These are phyloP conservation scores for Larimichthys crocea DNA, from an alignment of 2,113 vertebrate species.

Conservation along the genomic window DNA sequence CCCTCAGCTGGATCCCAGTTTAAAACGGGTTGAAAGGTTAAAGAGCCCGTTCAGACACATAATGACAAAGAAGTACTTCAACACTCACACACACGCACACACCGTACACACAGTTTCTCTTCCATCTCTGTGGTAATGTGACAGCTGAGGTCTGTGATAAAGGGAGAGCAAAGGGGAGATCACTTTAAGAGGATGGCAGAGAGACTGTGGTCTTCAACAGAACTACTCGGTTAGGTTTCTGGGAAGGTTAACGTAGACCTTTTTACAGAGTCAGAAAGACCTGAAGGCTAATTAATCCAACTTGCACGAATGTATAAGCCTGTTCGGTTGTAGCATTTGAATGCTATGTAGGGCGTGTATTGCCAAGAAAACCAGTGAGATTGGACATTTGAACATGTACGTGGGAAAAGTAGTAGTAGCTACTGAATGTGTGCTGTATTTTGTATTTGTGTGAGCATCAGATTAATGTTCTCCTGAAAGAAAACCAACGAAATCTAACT, in stretches of 20 bases:
- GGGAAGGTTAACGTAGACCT: no score
- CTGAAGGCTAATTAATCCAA: no score
- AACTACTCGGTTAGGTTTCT: no score
- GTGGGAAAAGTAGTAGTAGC: neutral
- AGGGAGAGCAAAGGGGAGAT: constrained; percentile 23
- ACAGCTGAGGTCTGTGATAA: constrained; percentile 52
- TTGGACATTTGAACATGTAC: neutral
- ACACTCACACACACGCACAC: constrained; percentile 9
- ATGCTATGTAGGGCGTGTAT: no score
- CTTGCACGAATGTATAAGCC: no score
- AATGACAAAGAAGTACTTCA: constrained; percentile 34
- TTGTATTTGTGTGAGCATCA: neutral
- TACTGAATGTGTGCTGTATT: neutral
- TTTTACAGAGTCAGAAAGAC: no score
- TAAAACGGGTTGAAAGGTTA: constrained; percentile 34
- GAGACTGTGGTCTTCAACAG: neutral
- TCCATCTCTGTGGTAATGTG: constrained; percentile 52
- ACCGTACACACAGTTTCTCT: constrained; percentile 8
- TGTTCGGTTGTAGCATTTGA: no score
- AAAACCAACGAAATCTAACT: neutral
- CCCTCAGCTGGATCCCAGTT: neutral
- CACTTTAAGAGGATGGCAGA: constrained; percentile 34
- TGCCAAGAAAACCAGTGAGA: no score
- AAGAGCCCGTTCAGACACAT: constrained; percentile 26
- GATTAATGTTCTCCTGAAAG: constrained; percentile 4